Conservation (phyloP, 2,888 invertebrate genomes). For the Eubasilissa splendida region DNA sequence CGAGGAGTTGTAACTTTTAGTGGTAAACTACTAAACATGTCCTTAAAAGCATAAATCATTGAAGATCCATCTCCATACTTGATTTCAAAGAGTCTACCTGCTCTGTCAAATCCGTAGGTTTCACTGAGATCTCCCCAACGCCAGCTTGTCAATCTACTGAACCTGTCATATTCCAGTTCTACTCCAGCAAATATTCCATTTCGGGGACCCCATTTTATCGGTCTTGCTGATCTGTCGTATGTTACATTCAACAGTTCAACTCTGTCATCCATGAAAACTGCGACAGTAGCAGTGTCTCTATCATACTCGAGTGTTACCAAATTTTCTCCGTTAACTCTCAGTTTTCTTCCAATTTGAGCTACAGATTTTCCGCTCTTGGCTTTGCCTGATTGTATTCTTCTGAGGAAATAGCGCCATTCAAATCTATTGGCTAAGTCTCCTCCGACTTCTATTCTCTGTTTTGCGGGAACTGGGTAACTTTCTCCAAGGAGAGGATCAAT, state of each 20-base stretch:
- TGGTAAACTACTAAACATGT: slow-evolving; percentile 91
- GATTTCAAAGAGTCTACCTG: slow-evolving; percentile 91
- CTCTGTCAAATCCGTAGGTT: slow-evolving; percentile 91
- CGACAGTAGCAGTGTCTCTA: slow-evolving; percentile 86
- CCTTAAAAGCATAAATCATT: slow-evolving; percentile 92
- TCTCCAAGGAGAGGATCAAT: slow-evolving; percentile 90
- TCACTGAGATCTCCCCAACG: slow-evolving; percentile 94
- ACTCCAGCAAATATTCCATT: slow-evolving; percentile 91
- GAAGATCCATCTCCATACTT: slow-evolving; percentile 93
- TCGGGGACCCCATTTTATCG: slow-evolving; percentile 88
- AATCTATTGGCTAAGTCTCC: slow-evolving; percentile 93
- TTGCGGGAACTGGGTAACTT: slow-evolving; percentile 92
- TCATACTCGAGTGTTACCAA: slow-evolving; percentile 93
- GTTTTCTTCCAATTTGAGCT: slow-evolving; percentile 87
- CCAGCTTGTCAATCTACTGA: slow-evolving; percentile 91
- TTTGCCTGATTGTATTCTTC: slow-evolving; percentile 80
- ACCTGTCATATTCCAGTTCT: slow-evolving; percentile 92
- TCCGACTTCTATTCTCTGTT: slow-evolving; percentile 90
- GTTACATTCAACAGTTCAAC: slow-evolving; percentile 89
- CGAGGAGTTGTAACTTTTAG: slow-evolving; percentile 95
- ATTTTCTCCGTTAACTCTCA: slow-evolving; percentile 93
- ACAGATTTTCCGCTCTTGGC: slow-evolving; percentile 78
- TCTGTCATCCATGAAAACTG: slow-evolving; percentile 90
- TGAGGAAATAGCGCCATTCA: slow-evolving; percentile 95
- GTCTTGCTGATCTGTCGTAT: slow-evolving; percentile 88